Evolutionary conservation across 2,797 vertebrate species (phyloP).

Genomic region (Arremon aurantiirostris): DNA sequence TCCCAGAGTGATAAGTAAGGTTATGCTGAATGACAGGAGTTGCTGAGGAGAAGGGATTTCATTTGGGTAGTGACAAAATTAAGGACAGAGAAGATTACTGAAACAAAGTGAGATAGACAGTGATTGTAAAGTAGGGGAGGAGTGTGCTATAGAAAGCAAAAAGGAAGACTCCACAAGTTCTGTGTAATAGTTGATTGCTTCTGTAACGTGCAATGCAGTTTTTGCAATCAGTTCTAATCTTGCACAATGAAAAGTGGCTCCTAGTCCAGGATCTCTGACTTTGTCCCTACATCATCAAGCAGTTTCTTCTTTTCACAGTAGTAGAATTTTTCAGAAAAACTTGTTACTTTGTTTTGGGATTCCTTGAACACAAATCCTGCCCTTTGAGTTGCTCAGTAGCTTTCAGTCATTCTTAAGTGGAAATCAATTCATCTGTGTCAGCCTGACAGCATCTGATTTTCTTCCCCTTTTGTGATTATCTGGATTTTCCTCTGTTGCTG

Average conservation of each 20-base stretch:
- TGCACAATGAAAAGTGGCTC: background rate
- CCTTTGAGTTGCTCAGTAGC: background rate
- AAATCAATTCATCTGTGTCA: background rate
- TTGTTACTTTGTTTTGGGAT: background rate
- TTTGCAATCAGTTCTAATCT: background rate
- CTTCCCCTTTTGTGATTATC: background rate
- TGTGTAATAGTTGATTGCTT: background rate
- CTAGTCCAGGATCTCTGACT: background rate
- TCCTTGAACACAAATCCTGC: background rate
- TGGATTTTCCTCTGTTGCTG: background rate
- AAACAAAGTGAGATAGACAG: background rate
- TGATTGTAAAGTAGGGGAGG: background rate
- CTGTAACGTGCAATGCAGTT: background rate
- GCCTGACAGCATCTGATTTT: background rate
- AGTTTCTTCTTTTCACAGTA: background rate
- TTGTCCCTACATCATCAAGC: background rate
- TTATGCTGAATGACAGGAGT: conserved; percentile 22
- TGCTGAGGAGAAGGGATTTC: conserved; percentile 24
- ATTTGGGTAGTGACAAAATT: conserved; percentile 3
- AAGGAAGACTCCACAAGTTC: background rate
- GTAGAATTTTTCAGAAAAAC: background rate
- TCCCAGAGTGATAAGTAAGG: background rate
- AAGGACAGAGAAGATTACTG: background rate
- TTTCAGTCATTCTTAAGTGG: conserved; percentile 21
- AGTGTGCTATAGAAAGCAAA: background rate